Percentiles rank a stretch among this genome's conserved stretches.
Conservation (phyloP, 2,113 vertebrate genomes). For the Cettia cetti region DNA sequence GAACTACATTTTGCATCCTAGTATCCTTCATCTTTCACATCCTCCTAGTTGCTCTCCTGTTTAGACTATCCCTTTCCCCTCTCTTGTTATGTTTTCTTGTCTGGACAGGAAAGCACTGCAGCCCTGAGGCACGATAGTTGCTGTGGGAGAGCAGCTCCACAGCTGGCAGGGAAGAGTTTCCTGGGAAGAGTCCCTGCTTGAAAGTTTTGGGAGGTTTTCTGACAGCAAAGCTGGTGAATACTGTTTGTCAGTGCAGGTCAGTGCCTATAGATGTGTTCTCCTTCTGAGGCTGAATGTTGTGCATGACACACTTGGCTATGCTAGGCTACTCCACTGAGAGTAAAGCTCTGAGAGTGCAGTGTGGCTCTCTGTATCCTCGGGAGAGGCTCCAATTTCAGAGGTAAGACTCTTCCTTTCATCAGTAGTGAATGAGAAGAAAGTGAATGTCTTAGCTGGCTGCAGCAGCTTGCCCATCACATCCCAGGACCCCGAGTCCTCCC, state of each 20-base stretch:
- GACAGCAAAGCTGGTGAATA: background rate
- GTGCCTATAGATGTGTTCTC: background rate
- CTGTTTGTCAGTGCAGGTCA: background rate
- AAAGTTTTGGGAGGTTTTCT: background rate
- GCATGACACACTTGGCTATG: background rate
- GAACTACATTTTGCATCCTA: background rate
- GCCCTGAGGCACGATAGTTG: background rate
- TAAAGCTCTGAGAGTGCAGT: background rate
- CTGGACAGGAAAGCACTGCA: background rate
- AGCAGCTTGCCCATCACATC: accelerated
- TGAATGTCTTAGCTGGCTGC: background rate
- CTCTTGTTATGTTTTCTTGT: background rate
- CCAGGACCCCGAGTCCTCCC: background rate
- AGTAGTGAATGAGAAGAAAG: background rate
- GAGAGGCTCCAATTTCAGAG: background rate
- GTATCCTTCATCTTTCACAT: background rate
- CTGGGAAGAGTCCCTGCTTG: accelerated
- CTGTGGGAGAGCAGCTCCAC: background rate
- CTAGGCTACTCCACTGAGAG: background rate
- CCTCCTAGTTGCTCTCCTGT: background rate
- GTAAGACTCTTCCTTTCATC: background rate
- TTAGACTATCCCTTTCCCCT: background rate
- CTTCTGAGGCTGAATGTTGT: background rate
- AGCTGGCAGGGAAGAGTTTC: background rate
- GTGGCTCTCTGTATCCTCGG: background rate